Evolutionary conservation across 2,113 vertebrate genomes (phyloP), one percentile per base, ranked within the genome.

Genomic region (Myodes glareolus): DNA sequence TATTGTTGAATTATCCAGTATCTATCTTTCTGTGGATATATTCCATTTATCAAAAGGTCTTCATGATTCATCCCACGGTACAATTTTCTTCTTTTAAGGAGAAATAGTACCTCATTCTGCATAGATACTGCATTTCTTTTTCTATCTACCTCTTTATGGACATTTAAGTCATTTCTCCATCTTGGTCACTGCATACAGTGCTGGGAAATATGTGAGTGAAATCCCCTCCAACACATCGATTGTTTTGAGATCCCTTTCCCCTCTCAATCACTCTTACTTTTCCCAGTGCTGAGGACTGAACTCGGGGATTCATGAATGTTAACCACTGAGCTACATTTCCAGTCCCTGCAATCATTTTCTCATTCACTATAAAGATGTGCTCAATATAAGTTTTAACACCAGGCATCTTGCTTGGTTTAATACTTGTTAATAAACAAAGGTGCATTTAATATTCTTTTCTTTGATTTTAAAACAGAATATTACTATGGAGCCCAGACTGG

Each of bases 191-290:
- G 7, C 63, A 58, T 80, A 45, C n/a, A 75, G 67, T 73, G 16
- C 16, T 84, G 89, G 10, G 25, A 88, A 94, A 94, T 6, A 50
- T 92, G 5, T 55, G 50, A 45, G 67, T 55, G 77, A 96, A 92
- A 73, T 47, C 7, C 11, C 33, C 6, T 55, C 27, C 67, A 96
- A 61, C 12, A 94, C 14, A 81, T 23, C 58, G 76, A 29, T 55
- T 94, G 86, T 14, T 61, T 96, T 82, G 33, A 88, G 12, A 78
- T 72, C 7, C 7, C 13, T 78, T 50, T 58, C 42, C 21, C 29
- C n/a, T 88, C 92, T 88, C 81, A 86, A 87, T 78, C 21, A 93
- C 55, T 95, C 84, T 98, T 96, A 25, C 90, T 68, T 29, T 61
- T 42, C 25, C 36, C 23, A 4, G 0, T 84, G 55, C 55, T 63